Conservation (phyloP, 1,140 invertebrate genomes). For the Drosophila seguyi region DNA sequence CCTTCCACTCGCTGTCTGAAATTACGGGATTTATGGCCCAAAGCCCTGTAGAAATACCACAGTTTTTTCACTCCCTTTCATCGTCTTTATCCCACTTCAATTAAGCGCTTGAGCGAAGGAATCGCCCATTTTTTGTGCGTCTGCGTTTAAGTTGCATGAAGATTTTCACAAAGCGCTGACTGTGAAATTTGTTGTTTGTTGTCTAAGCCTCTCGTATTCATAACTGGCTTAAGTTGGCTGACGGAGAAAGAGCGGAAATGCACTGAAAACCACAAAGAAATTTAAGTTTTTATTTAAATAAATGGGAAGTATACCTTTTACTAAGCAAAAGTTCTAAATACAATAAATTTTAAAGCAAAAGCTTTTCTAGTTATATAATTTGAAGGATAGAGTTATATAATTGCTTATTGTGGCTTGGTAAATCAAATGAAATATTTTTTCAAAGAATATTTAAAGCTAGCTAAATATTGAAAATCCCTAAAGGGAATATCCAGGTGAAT, state of each 20-base stretch:
- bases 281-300: background rate
- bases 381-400: too few relatives aligned
- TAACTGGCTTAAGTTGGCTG: conserved; percentile 42
- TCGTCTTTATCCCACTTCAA: conserved; percentile 41
- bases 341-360: background rate
- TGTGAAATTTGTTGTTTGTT: conserved; percentile 47
- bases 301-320: too few relatives aligned
- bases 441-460: background rate
- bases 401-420: background rate
- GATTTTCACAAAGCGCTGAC: conserved; percentile 41
- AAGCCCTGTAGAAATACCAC: conserved; percentile 24
- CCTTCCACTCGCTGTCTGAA: conserved; percentile 29
- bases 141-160: conserved; percentile 24
- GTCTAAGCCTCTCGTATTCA: conserved; percentile 47
- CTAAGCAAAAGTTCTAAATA: too few relatives aligned
- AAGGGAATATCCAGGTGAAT: conserved; percentile 7
- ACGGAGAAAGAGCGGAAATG: background rate
- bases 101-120: conserved; percentile 48
- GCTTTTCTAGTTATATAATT: background rate
- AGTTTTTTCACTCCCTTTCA: conserved; percentile 33
- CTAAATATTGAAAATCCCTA: background rate
- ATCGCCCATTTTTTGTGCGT: conserved; percentile 24
- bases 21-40: conserved; percentile 32
- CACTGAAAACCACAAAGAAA: background rate
- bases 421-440: background rate